Evolutionary conservation across 2,797 vertebrate genomes (phyloP), one percentile per base, ranked within the genome.

Genomic region (Peromyscus nudipes): DNA sequence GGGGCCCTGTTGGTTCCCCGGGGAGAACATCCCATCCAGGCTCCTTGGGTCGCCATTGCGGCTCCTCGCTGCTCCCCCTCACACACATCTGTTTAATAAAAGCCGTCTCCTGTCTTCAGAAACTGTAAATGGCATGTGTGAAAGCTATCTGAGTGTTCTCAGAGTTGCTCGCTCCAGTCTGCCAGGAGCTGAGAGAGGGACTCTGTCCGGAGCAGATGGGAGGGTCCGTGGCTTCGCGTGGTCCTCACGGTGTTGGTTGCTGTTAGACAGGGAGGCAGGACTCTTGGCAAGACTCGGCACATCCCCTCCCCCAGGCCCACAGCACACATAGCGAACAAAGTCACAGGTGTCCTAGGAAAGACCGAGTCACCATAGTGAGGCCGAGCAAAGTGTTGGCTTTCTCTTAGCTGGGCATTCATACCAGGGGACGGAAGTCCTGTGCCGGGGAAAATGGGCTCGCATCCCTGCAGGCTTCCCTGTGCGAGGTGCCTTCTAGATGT

Each of bases 81-180:
- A 19, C 37, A 93, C 95, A 93, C 95, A 87, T 97, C 96, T 95
- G 95, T 93, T 91, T 76, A 37, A 89, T 98, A 96, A 97, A 96
- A 96, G 90, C n/a, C 12, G 77, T 85, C 71, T 25, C 9, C 2
- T 67, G 69, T 87, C 94, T 96, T 89, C 71, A 37, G 92, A 80
- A 71, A 93, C 92, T 84, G 23, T 95, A 89, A 96, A 87, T 40
- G 88, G n/a, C 81, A 64, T 55, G 6, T 93, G 95, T 84, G 80
- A 77, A 65, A 83, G 88, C 6, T 65, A 92, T 87, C 80, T 23
- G 55, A 82, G 67, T 37, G 29, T 62, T 89, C 71, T 52, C 86
- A n/a, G 71, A 83, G 55, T 12, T 65, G 79, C 93, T 85, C 76
- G 90, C 94, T 62, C 1, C 19, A 19, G 13, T 52, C 71, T 17